phyloP scores from a whole-genome alignment of 2,888 invertebrate species.

The Hydraecia micacea region DNA sequence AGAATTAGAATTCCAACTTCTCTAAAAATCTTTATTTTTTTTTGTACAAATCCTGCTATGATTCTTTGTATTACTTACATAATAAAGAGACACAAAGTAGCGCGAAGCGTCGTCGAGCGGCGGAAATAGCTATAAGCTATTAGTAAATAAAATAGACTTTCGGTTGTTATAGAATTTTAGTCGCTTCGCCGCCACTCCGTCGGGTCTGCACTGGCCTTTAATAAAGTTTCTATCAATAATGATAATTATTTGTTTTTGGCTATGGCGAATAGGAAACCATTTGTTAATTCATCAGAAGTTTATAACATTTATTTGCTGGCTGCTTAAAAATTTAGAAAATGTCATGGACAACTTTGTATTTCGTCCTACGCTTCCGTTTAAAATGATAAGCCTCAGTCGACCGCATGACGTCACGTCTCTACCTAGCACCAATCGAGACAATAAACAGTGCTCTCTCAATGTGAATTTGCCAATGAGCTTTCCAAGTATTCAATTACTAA shows the following conservation, averaged over 20 bases:
- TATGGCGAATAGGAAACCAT: neutral
- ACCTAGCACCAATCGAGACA: conserved; percentile 7
- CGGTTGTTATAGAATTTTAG: neutral
- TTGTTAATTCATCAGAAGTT: neutral
- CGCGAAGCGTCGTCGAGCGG: too few species aligned
- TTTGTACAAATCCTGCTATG: too few species aligned
- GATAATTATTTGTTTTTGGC: neutral
- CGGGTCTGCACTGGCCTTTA: neutral
- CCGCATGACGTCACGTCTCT: conserved; percentile 21
- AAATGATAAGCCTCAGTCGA: conserved; percentile 27
- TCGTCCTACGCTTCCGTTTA: neutral
- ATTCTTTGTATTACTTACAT: neutral
- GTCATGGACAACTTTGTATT: conserved; percentile 1
- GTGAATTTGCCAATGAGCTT: conserved; percentile 34
- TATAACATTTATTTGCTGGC: neutral
- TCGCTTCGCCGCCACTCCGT: neutral
- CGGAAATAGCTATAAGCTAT: neutral
- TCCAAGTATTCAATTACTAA: conserved; percentile 30
- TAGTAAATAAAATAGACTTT: neutral
- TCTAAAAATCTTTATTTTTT: too few species aligned
- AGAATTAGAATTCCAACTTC: too few species aligned
- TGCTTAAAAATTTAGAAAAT: conserved; percentile 2
- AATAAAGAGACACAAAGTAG: neutral
- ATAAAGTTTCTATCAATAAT: conserved; percentile 1
- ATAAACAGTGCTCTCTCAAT: conserved; percentile 23